Evolutionary conservation across 1,140 invertebrate genomes (phyloP).

Genomic region (Orius laevigatus): DNA sequence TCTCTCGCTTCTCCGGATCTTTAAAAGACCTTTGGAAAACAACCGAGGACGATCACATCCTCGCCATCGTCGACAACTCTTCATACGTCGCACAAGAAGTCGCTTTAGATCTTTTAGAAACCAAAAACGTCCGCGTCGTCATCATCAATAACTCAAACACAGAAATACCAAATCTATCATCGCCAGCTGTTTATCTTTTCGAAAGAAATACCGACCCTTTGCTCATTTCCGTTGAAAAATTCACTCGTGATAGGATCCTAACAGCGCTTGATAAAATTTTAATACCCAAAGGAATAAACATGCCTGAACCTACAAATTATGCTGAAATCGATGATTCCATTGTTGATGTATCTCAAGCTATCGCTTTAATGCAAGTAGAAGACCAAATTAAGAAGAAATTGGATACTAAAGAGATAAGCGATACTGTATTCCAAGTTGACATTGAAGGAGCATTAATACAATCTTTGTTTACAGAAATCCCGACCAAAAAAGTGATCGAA

Average conservation of each 20-base stretch:
- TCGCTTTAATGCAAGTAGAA: slow-evolving; percentile 20
- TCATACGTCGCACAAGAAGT: slow-evolving; percentile 10
- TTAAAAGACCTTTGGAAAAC: slow-evolving; percentile 30
- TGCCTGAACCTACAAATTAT: slow-evolving; percentile 16
- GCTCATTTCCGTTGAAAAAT: neutral
- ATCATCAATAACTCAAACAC: neutral
- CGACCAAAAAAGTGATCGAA: slow-evolving; percentile 43
- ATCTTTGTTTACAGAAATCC: slow-evolving; percentile 65
- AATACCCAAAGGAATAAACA: slow-evolving; percentile 26
- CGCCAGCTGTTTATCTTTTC: neutral
- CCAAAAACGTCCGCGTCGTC: slow-evolving; percentile 18
- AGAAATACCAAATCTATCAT: neutral
- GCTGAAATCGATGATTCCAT: slow-evolving; percentile 1
- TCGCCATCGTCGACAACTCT: slow-evolving; percentile 35
- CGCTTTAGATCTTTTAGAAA: slow-evolving; percentile 30
- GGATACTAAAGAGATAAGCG: slow-evolving; percentile 25
- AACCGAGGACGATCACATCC: slow-evolving; percentile 27
- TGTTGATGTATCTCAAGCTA: slow-evolving; percentile 12
- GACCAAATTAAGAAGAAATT: slow-evolving; percentile 23
- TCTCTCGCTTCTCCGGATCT: neutral
- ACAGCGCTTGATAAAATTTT: slow-evolving; percentile 30
- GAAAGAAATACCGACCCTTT: slow-evolving; percentile 1
- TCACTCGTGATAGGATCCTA: neutral
- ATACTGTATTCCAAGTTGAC: slow-evolving; percentile 63
- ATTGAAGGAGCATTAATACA: slow-evolving; percentile 68